phyloP scores from a whole-genome alignment of 2,113 vertebrate genomes.

The Actenoides lindsayi region DNA sequence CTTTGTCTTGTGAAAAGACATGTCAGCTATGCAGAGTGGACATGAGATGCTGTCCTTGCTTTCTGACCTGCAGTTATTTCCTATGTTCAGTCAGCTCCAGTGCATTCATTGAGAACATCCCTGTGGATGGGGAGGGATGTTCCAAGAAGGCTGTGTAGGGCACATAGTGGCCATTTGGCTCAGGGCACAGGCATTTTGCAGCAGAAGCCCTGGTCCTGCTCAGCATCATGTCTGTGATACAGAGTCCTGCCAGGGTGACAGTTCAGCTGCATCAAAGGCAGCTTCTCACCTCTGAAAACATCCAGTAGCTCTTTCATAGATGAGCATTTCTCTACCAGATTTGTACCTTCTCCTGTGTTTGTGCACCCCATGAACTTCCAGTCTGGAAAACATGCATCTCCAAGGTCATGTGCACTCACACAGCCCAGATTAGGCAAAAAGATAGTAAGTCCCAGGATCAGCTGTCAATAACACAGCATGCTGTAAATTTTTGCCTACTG shows the following conservation, averaged over 20 bases:
- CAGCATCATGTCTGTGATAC: too few species aligned
- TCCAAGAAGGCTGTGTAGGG: neutral
- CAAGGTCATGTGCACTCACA: neutral
- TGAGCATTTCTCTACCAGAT: neutral
- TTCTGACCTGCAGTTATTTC: neutral
- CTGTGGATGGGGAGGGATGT: neutral
- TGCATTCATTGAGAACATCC: accelerated
- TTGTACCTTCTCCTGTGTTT: neutral
- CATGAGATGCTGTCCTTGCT: neutral
- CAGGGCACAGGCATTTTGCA: neutral
- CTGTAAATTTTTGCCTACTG: neutral
- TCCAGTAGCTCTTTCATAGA: neutral
- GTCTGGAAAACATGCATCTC: neutral
- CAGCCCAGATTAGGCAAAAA: neutral
- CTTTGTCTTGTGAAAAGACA: neutral
- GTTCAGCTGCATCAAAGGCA: neutral
- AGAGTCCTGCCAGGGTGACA: neutral
- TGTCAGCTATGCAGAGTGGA: accelerated
- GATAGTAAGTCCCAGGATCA: neutral
- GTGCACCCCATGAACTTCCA: neutral
- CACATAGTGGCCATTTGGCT: accelerated
- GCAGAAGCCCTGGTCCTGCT: neutral
- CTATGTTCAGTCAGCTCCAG: neutral
- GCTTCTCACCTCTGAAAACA: neutral
- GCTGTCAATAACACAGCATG: neutral